These are phyloP conservation scores for Salvelinus fontinalis DNA, from an alignment of 2,113 vertebrate species.

Conservation along the genomic window DNA sequence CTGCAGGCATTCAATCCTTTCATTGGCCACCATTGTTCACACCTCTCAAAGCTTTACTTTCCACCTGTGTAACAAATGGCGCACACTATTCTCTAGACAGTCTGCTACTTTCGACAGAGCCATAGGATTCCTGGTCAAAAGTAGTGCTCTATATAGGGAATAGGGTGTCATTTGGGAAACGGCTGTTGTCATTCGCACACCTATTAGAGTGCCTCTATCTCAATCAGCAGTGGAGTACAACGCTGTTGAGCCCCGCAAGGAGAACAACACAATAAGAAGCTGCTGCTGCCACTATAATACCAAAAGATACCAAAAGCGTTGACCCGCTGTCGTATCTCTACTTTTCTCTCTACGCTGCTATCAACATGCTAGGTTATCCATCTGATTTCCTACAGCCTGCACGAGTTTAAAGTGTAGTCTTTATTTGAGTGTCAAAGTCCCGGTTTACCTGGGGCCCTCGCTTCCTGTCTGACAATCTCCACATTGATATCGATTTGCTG, in stretches of 20 bases:
- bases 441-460: neutral
- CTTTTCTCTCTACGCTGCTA: neutral
- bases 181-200: slow-evolving; percentile 7
- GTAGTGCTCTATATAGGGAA: too few relatives aligned
- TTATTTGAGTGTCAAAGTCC: slow-evolving; percentile 18
- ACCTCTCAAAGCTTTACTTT: neutral
- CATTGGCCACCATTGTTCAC: neutral
- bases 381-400: neutral
- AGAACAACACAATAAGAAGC: slow-evolving; percentile 5
- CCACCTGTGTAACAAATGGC: neutral
- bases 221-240: neutral
- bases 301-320: neutral
- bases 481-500: too few relatives aligned
- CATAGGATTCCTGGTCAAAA: too few relatives aligned
- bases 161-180: too few relatives aligned
- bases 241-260: slow-evolving; percentile 1
- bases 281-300: neutral
- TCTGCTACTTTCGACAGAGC: neutral
- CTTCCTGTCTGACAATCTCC: neutral
- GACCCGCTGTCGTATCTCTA: too few relatives aligned
- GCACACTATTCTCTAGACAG: too few relatives aligned
- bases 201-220: neutral
- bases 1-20: neutral
- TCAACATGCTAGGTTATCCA: neutral
- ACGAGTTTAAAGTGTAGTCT: slow-evolving; percentile 12